Percentiles rank a stretch among this genome's conserved stretches.
Evolutionary conservation across 2,888 invertebrate species (phyloP).

Genomic region (Tipula helvola): DNA sequence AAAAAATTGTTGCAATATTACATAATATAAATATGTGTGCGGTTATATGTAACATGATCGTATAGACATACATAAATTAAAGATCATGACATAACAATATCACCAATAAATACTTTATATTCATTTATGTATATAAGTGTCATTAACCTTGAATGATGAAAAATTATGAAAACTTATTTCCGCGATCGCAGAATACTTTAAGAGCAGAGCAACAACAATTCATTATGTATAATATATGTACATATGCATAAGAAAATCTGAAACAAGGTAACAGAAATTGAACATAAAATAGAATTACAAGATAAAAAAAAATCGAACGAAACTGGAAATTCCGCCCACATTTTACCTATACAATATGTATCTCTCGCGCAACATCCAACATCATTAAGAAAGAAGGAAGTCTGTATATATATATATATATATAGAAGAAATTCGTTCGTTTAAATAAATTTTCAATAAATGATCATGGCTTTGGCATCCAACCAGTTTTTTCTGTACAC

Average conservation of each 20-base stretch:
- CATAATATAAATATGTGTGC: neutral
- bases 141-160: neutral
- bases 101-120: neutral
- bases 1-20: neutral
- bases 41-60: neutral
- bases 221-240: neutral
- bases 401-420: too few relatives aligned
- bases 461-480: neutral
- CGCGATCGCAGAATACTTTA: neutral
- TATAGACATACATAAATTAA: neutral
- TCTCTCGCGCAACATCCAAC: neutral
- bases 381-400: neutral
- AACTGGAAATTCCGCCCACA: conserved; percentile 4
- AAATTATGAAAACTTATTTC: neutral
- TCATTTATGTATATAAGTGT: neutral
- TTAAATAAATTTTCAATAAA: neutral
- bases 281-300: neutral
- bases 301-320: neutral
- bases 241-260: neutral
- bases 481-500: neutral
- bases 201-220: neutral
- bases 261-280: neutral
- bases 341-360: neutral
- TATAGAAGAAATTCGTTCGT: neutral
- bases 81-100: neutral